Evolutionary conservation across 2,888 invertebrate species (phyloP), one percentile per base, ranked within the genome.

Genomic region (Mamestra brassicae): DNA sequence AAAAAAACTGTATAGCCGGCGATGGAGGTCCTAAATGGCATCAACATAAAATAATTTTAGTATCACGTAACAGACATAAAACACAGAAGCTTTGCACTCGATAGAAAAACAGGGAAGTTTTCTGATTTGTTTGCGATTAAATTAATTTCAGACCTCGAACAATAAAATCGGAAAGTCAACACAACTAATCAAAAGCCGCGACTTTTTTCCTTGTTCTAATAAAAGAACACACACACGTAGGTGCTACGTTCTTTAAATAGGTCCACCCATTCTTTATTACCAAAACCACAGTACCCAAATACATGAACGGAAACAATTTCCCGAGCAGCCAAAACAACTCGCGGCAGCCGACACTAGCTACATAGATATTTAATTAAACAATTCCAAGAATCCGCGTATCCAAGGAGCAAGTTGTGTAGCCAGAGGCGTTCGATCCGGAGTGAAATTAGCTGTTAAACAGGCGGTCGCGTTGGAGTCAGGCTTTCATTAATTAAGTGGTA

Each of bases 401-500:
- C 71, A 50, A 66, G 69, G 80, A 73, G 68, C 67, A 76, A 82
- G 58, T 82, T 64, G 71, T 69, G 74, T 72, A 80, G 79, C 88
- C 79, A 26, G 81, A 77, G 85, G 88, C 87, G 84, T 81, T 83
- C 85, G 87, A 81, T 85, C 85, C 83, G 70, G 66, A 84, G 87
- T 82, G 80, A 88, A 91, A 90, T 91, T 91, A 89, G 90, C 87
- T 88, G 90, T 89, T 89, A 86, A 90, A 89, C 87, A 87, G 91
- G 87, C 87, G 87, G 81, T 83, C 86, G 86, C 86, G 71, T 81
- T 82, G 83, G 80, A 85, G 85, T 86, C 86, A 77, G 80, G 74
- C 82, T 87, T 89, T 89, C 89, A 91, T 91, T 92, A 92, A 92
- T 91, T 91, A 89, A 91, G 87, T 88, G 88, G 86, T 84, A 86